These are phyloP conservation scores for Amazona finschi DNA, from an alignment of 2,797 vertebrate species.

Conservation along the genomic window DNA sequence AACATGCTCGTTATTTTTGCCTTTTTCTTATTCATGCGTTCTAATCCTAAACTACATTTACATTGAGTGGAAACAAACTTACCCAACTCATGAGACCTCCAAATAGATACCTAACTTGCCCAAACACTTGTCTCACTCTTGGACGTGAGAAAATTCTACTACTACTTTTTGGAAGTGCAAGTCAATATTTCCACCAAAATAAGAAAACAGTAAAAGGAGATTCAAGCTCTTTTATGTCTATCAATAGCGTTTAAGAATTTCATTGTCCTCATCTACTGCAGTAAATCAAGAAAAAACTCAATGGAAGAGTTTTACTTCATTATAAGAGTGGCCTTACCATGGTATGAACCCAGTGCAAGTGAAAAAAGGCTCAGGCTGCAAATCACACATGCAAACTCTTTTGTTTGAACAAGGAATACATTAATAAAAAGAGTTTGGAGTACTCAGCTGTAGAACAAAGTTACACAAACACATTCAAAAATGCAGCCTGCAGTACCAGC, in stretches of 20 bases:
- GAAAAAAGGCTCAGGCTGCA: not conserved
- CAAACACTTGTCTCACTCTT: not conserved
- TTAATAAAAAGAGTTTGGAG: not conserved
- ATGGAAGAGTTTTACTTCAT: not conserved
- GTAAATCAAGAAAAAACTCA: not conserved
- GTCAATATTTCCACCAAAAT: not conserved
- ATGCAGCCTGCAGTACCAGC: not conserved
- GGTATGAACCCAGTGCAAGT: not conserved
- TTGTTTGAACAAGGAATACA: not conserved
- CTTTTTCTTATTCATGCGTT: conserved; percentile 33
- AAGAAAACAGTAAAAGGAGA: not conserved
- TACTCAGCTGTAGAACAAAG: not conserved
- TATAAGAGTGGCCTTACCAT: not conserved
- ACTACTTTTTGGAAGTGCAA: not conserved
- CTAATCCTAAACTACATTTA: conserved; percentile 8
- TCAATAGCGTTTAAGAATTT: rapidly evolving
- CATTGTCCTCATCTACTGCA: not conserved
- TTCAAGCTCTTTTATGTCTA: not conserved
- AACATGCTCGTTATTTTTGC: conserved; percentile 21
- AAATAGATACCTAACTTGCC: not conserved
- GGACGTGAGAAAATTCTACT: not conserved
- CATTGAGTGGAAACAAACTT: not conserved
- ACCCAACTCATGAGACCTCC: not conserved
- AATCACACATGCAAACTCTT: not conserved
- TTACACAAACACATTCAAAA: not conserved